phyloP scores from a whole-genome alignment of 2,113 vertebrate species.

The Antechinus flavipes region DNA sequence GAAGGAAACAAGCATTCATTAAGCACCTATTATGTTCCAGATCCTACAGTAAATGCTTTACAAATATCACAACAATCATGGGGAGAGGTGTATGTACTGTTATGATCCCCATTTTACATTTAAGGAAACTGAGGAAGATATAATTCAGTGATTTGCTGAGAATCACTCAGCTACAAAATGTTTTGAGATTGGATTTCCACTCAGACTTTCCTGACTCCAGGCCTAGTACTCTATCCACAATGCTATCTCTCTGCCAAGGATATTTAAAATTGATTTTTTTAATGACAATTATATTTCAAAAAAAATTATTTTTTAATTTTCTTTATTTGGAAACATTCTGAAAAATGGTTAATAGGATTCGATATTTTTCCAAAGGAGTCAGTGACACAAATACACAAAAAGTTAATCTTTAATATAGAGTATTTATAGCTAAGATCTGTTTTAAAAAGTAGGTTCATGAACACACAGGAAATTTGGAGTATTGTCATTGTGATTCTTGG shows the following conservation, averaged over 20 bases:
- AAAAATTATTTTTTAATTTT: not conserved
- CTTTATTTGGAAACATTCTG: not conserved
- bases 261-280: not conserved
- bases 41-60: not conserved
- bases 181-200: not conserved
- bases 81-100: not conserved
- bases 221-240: not conserved
- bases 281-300: not conserved
- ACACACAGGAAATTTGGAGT: not conserved
- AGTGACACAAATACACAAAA: not conserved
- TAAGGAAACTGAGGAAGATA: not conserved
- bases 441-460: not conserved
- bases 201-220: not conserved
- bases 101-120: not conserved
- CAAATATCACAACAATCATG: not conserved
- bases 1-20: not conserved
- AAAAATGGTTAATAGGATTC: not conserved
- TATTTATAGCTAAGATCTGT: constrained; percentile 40
- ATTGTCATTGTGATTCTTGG: not conserved
- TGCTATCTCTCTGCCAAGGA: not conserved
- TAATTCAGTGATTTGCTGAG: not conserved
- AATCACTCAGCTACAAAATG: not conserved
- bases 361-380: not conserved
- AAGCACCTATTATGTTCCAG: not conserved
- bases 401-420: not conserved